These are phyloP conservation scores for Drosophila ohnishii DNA, from an alignment of 1,140 invertebrate species.

Conservation along the genomic window DNA sequence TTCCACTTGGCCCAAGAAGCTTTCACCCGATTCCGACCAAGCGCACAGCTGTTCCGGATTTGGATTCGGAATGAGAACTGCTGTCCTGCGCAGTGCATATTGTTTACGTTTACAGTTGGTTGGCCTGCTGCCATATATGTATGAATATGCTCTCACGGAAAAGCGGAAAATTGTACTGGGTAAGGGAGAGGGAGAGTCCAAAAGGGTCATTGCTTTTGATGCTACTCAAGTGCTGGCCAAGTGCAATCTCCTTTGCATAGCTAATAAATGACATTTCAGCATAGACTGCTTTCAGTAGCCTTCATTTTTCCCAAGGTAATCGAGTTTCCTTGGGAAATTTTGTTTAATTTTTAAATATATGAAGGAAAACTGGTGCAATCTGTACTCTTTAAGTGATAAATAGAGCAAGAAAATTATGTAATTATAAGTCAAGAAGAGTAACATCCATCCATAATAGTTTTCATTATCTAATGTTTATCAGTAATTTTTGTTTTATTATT, in stretches of 20 bases:
- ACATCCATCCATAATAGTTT: no score
- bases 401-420: no score
- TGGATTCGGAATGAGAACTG: slow-evolving; percentile 4
- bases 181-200: slow-evolving; percentile 2
- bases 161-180: background rate
- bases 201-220: slow-evolving; percentile 38
- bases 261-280: slow-evolving; percentile 40
- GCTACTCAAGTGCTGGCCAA: slow-evolving; percentile 43
- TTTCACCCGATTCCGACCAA: slow-evolving; percentile 35
- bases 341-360: background rate
- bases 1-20: slow-evolving; percentile 37
- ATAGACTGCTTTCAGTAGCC: slow-evolving; percentile 2
- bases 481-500: background rate
- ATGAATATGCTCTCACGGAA: slow-evolving; percentile 25
- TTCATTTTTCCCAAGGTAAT: background rate
- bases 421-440: no score
- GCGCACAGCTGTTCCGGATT: slow-evolving; percentile 37
- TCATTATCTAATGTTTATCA: no score
- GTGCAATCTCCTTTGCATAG: slow-evolving; percentile 38
- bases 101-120: slow-evolving; percentile 75
- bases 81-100: slow-evolving; percentile 68
- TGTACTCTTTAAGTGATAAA: background rate
- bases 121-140: slow-evolving; percentile 17
- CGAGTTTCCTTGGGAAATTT: background rate
- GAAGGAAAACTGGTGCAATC: background rate